Evolutionary conservation across 2,888 invertebrate genomes (phyloP), one percentile per base, ranked within the genome.

Genomic region (Pteria penguin): DNA sequence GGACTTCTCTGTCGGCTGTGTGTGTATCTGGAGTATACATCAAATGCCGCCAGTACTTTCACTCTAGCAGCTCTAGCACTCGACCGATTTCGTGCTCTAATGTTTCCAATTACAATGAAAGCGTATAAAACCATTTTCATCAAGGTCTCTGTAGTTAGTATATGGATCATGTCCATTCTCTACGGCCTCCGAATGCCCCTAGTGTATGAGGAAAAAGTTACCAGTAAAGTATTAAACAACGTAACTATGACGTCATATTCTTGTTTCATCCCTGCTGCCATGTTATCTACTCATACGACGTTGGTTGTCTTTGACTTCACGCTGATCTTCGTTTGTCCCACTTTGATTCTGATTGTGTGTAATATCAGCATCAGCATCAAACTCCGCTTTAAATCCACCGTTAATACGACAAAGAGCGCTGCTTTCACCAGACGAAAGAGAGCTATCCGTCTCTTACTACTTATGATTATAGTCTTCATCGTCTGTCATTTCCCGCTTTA

Each of bases 51-150:
- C 14, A 71, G 66, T 54, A 66, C 55, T 18, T 63, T 75, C 24
- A 60, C 75, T 27, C 27, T 75, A 24, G 55, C 75, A 8, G 57
- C 24, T 14, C 27, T 75, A 14, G 70, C 75, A 22, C 29, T 75
- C n/a, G 75, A 71, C 52, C 65, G 75, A 26, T 71, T 75, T 31
- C 65, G 75, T 0, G 75, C 75, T 2, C 32, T 75, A 22, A 31
- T 71, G 0, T 71, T 22, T 29, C 75, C 75, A n/a, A 29, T 75
- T 4, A 52, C 70, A 54, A 66, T 29, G 33, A 57, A 27, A 27
- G 29, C 54, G 3, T 11, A 29, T 22, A 31, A 32, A n/a, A n/a
- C 22, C 22, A 18, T 22, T 4, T 29, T 66, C 36, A 14, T 58
- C 2, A 33, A 54, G 27, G 52, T 31, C n/a, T 32, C 33, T 8